These are phyloP conservation scores for Anolis carolinensis DNA, from an alignment of 2,113 vertebrate genomes.

Conservation along the genomic window DNA sequence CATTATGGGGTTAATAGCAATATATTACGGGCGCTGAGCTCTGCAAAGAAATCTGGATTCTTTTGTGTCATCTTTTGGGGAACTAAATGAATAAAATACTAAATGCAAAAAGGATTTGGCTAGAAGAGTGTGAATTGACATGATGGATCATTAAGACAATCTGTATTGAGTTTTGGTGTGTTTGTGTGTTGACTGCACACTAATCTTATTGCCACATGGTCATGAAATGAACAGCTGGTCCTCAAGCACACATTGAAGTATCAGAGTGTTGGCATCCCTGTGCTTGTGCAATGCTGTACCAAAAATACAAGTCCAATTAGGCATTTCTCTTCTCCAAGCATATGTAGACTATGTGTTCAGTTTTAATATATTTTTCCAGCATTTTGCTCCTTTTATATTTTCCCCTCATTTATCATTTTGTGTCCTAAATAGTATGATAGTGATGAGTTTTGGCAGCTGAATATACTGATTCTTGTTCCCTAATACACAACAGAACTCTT, in stretches of 20 bases:
- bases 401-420: too few relatives aligned
- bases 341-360: not conserved
- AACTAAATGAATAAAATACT: not conserved
- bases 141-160: too few relatives aligned
- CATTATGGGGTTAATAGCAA: too few relatives aligned
- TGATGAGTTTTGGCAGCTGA: too few relatives aligned
- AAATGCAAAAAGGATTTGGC: not conserved
- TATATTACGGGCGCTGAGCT: not conserved
- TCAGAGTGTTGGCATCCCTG: not conserved
- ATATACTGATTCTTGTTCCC: too few relatives aligned
- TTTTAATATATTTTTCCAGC: not conserved
- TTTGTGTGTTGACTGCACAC: not conserved
- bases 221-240: slow-evolving; percentile 8
- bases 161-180: not conserved
- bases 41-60: not conserved
- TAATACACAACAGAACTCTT: too few relatives aligned
- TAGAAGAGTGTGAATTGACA: not conserved
- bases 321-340: not conserved
- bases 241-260: not conserved
- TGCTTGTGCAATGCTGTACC: not conserved
- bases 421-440: too few relatives aligned
- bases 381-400: not conserved
- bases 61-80: not conserved
- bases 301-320: not conserved
- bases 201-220: not conserved